A percentile compares a stretch with the other conserved stretches of the same genome.
Conservation (phyloP, 1,140 invertebrate genomes). For the Caerostris extrusa region DNA sequence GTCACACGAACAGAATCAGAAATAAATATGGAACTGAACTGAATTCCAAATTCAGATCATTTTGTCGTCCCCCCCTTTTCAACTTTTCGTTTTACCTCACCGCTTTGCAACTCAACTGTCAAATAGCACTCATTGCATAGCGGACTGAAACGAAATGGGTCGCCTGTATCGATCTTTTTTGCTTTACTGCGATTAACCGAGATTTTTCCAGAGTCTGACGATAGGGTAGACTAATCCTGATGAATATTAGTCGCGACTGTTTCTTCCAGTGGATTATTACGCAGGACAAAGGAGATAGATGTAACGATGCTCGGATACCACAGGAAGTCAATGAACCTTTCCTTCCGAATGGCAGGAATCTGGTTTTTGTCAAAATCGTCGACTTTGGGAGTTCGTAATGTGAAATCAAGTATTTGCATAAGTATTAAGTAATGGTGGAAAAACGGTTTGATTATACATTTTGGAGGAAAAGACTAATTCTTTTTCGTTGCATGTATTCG, state of each 20-base stretch:
- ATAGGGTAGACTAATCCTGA: slow-evolving; percentile 48
- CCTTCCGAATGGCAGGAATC: background rate
- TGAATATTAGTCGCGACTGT: slow-evolving; percentile 43
- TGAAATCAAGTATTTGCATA: background rate
- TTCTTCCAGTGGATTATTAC: slow-evolving; percentile 37
- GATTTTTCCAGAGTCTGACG: slow-evolving; percentile 30
- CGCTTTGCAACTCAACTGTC: slow-evolving; percentile 13
- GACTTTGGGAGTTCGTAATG: background rate
- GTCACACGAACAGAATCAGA: slow-evolving; percentile 13
- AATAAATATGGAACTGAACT: slow-evolving; percentile 23
- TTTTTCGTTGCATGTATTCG: no score
- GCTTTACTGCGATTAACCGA: slow-evolving; percentile 34
- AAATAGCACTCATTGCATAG: slow-evolving; percentile 18
- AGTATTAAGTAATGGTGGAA: background rate
- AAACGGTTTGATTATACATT: background rate
- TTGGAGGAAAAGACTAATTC: no score
- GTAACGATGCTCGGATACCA: background rate
- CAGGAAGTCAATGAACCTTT: slow-evolving; percentile 9
- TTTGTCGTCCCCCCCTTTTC: background rate
- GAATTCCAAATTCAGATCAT: slow-evolving; percentile 35
- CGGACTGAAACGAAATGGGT: slow-evolving; percentile 42
- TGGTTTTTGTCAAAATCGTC: background rate
- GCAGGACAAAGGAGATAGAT: background rate
- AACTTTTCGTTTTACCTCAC: background rate
- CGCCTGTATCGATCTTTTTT: background rate